Evolutionary conservation across 2,113 vertebrate genomes (phyloP).

Genomic region (Centropristis striata): DNA sequence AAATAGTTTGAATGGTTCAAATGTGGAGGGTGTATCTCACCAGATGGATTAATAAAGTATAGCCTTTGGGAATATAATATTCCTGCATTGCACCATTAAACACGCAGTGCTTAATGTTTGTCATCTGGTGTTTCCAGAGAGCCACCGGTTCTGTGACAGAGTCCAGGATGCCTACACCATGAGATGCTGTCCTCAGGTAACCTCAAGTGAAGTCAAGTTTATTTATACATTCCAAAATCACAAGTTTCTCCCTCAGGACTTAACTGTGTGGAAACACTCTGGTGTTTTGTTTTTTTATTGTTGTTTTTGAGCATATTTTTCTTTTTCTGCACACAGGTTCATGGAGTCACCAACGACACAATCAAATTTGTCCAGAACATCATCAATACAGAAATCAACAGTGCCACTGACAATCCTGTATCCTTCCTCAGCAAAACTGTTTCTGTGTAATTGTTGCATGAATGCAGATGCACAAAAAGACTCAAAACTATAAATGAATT

Average conservation of each 20-base stretch:
- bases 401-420: conserved; percentile 99
- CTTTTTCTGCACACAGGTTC: conserved; percentile 86
- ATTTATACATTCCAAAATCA: conserved; percentile 17
- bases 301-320: conserved; percentile 4
- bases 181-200: conserved; percentile 98
- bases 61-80: neutral
- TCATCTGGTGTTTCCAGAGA: conserved; percentile 86
- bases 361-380: conserved; percentile 95
- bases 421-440: conserved; percentile 80
- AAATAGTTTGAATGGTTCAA: conserved; percentile 2
- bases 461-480: neutral
- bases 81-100: neutral
- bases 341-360: conserved; percentile 95
- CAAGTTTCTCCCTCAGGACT: conserved; percentile 3
- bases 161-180: conserved; percentile 98
- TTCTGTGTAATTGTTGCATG: neutral
- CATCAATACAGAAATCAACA: conserved; percentile 97
- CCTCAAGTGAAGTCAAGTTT: conserved; percentile 25
- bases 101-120: conserved; percentile 3
- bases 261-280: neutral
- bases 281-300: neutral
- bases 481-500: neutral
- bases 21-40: neutral
- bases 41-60: conserved; percentile 13
- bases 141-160: conserved; percentile 96